Evolutionary conservation across 1,140 invertebrate genomes (phyloP).

Genomic region (Rhopalosiphum padi): DNA sequence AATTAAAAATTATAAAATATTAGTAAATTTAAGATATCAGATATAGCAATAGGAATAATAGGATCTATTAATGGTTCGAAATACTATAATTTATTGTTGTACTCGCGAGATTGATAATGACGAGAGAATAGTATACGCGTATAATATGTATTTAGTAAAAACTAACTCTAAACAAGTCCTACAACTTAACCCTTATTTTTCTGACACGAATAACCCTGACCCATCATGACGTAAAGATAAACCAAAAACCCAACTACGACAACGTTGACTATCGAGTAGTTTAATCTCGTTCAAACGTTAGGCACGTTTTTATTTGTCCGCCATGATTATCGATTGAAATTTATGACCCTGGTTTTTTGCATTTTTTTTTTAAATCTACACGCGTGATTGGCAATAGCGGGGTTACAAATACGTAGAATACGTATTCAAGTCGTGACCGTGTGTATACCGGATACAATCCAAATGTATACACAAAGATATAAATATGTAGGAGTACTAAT

Average conservation of each 20-base stretch:
- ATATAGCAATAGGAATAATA: not conserved
- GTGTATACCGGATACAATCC: not conserved
- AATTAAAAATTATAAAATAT: not conserved
- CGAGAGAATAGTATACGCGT: not conserved
- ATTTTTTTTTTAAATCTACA: not conserved
- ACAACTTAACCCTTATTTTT: not conserved
- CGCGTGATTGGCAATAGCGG: not conserved
- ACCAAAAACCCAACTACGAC: not conserved
- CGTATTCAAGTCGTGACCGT: not conserved
- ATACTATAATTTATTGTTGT: not conserved
- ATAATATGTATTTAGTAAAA: not conserved
- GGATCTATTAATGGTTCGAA: not conserved
- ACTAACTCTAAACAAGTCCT: not conserved
- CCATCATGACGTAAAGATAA: not conserved
- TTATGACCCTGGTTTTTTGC: slow-evolving; percentile 1
- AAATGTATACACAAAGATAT: not conserved
- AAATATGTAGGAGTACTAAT: not conserved
- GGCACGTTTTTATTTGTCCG: not conserved
- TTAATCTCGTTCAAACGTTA: not conserved
- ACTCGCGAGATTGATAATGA: not conserved
- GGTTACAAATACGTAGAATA: not conserved
- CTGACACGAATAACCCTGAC: not conserved
- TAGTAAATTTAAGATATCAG: not conserved
- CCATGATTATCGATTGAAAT: not conserved
- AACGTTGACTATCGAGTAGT: not conserved